Conservation (phyloP, 2,113 vertebrate species). For the human (Homo sapiens) region DNA sequence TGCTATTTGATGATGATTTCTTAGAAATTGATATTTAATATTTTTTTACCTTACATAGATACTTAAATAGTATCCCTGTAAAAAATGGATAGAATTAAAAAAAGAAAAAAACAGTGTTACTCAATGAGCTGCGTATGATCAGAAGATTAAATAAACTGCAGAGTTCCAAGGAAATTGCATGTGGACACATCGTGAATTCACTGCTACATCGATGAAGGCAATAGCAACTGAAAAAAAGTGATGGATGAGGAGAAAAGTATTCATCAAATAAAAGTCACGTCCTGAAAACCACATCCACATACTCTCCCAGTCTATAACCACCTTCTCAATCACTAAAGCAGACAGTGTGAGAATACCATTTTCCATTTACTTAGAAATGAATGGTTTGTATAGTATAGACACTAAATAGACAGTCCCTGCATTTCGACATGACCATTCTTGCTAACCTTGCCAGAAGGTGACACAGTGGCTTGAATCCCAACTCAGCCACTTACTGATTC, state of each 20-base stretch:
- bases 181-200: neutral
- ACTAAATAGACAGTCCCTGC: neutral
- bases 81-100: neutral
- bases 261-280: neutral
- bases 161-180: neutral
- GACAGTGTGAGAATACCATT: neutral
- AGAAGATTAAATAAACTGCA: neutral
- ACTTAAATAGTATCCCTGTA: neutral
- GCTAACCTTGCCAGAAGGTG: accelerated
- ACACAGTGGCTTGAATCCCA: too few relatives aligned
- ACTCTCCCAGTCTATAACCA: neutral
- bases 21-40: slow-evolving; percentile 8
- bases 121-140: neutral
- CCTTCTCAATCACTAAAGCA: neutral
- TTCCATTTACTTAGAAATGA: neutral
- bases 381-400: neutral
- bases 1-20: neutral
- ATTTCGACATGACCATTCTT: neutral
- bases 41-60: neutral
- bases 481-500: neutral
- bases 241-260: neutral
- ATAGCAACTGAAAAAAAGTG: neutral
- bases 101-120: neutral
- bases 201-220: neutral
- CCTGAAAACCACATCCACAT: neutral